Conservation (phyloP, 2,888 invertebrate genomes). For the Synanthedon formicaeformis region DNA sequence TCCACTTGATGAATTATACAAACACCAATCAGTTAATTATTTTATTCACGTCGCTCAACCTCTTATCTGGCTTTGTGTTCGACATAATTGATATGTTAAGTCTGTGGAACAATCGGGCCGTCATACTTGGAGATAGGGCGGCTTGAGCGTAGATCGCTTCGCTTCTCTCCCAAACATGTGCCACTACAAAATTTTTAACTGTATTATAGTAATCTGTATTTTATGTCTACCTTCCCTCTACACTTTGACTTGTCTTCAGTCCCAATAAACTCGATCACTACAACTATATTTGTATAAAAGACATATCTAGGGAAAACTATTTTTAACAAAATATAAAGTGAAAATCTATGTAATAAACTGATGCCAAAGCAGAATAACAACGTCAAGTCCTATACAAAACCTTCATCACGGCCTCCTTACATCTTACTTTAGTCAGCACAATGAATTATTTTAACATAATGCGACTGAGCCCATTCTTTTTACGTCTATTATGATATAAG, state of each 20-base stretch:
- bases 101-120: conserved; percentile 60
- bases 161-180: neutral
- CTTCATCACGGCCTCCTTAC: conserved; percentile 6
- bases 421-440: conserved; percentile 37
- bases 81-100: conserved; percentile 69
- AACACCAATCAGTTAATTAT: conserved; percentile 70
- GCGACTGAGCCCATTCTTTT: conserved; percentile 39
- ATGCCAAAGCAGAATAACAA: neutral
- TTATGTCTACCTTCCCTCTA: conserved; percentile 5
- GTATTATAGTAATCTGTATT: neutral
- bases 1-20: conserved; percentile 66
- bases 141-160: conserved; percentile 1
- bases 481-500: conserved; percentile 29
- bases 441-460: conserved; percentile 57
- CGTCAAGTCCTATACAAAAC: too few species aligned
- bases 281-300: too few species aligned
- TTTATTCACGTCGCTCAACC: conserved; percentile 66
- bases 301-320: too few species aligned
- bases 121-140: conserved; percentile 36
- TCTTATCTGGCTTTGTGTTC: conserved; percentile 62
- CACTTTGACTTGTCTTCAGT: too few species aligned
- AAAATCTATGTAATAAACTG: too few species aligned
- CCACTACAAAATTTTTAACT: neutral
- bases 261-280: too few species aligned
- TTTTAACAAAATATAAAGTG: too few species aligned